Evolutionary conservation across 2,113 vertebrate species (phyloP), one percentile per base, ranked within the genome.

Genomic region (Chaetodon auriga): DNA sequence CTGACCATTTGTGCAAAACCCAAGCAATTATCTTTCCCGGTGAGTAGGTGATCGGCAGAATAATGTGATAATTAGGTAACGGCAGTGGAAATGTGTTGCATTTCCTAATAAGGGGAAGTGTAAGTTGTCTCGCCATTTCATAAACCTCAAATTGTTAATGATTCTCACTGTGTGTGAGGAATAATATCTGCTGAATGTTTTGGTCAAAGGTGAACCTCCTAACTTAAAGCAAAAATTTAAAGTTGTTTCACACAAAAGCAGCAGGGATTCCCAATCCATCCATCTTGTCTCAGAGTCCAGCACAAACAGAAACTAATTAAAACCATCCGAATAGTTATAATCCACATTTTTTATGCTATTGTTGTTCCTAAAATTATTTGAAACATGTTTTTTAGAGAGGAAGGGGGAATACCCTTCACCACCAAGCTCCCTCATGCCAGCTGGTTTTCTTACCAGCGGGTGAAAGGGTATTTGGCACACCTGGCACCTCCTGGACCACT

Each of bases 391-490:
- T 70, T 53, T 16, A n/a, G 45, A 51, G 23, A 51, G 25, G 6
- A 35, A 1, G 4, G 19, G 5, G 15, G 35, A 68, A n/a, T 5
- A 36, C 58, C 10, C 10, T 18, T 58, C 16, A 55, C 15, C 13
- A 64, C 35, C 15, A 38, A 18, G 14, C 57, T 71, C 18, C 55
- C 21, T 70, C 25, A 10, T 48, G 51, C 48, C 35, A 61, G 48
- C 54, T 36, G 63, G 55, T 80, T 75, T 66, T 41, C 46, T 70
- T 78, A 81, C 68, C 41, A 63, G 49, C n/a, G 36, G 14, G 57
- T 83, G 68, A 80, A 85, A 48, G 35, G 19, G 41, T 61, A 53
- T 73, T 82, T 80, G 68, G 74, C 61, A 73, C 77, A 88, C 64
- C 58, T 81, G 77, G 41, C 62, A 81, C 54, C 30, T 83, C 54